Conservation (phyloP, 2,113 vertebrate species). For the Zingel zingel region DNA sequence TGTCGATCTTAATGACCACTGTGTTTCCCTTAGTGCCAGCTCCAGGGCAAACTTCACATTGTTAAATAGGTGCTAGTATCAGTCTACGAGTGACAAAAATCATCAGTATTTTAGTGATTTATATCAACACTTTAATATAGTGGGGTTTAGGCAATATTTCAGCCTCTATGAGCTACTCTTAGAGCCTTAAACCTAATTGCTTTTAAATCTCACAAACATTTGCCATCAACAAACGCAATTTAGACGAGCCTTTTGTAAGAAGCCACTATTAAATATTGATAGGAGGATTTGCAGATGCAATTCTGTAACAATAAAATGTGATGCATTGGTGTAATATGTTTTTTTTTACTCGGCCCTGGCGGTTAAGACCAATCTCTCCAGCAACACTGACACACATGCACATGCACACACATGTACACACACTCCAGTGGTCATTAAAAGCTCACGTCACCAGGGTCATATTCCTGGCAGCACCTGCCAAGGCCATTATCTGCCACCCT, state of each 20-base stretch:
- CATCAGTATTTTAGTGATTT: not conserved
- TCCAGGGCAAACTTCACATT: not conserved
- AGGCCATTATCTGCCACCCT: constrained; percentile 78
- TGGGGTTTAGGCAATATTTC: constrained; percentile 14
- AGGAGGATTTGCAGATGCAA: constrained; percentile 39
- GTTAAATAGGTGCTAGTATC: not conserved
- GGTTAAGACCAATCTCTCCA: constrained; percentile 24
- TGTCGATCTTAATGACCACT: not conserved
- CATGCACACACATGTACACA: constrained; percentile 30
- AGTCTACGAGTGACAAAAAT: not conserved
- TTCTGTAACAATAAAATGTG: constrained; percentile 47
- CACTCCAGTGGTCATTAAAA: constrained; percentile 72
- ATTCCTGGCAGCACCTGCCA: constrained; percentile 74
- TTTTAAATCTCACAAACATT: constrained; percentile 34
- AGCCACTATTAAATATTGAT: constrained; percentile 40
- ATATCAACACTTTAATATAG: not conserved
- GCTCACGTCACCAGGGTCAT: constrained; percentile 61
- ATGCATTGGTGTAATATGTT: constrained; percentile 35
- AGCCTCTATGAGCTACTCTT: not conserved
- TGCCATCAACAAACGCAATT: constrained; percentile 23
- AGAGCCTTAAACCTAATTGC: constrained; percentile 31
- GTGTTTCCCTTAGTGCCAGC: not conserved
- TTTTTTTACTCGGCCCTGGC: constrained; percentile 13
- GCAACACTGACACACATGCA: constrained; percentile 14
- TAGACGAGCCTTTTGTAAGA: constrained; percentile 19